Base-by-base conservation (phyloP, 2,113 vertebrate species). In the Barbus barbus region DNA sequence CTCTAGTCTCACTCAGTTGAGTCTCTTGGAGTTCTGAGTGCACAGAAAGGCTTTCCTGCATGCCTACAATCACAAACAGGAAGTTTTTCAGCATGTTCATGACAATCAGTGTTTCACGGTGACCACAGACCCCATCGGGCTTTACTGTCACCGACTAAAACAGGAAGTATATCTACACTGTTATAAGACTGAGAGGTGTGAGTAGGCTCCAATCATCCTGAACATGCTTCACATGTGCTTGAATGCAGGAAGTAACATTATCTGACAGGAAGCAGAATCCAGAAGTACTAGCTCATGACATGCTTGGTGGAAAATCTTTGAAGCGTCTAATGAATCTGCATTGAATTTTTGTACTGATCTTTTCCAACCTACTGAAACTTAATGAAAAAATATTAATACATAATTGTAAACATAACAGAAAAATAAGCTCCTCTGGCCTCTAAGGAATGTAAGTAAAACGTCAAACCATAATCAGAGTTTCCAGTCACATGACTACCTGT, bases 51-150 rank as follows among this genome's bases (percentile, higher is more conserved):
- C 81, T 91, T 88, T 89, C 89, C 90, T 89, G 90, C 89, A 89
- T 89, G 90, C 88, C 89, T 91, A 90, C 88, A 90, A 86, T 90
- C 81, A 83, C 93, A 90, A 90, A 94, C 90, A 92, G 93, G 91
- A 93, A 93, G 90, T 91, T 85, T 83, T 83, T 86, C 74, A 85
- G 86, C 86, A 83, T 87, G 81, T 85, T 83, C 69, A 61, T 79
- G 81, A 80, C 48, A 82, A 78, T 84, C 83, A 78, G 83, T 69
- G 46, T 63, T 78, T 36, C 76, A 61, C 82, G 77, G 73, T 24
- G 78, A 87, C 41, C 78, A 72, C 83, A 78, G 51, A 84, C 46
- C 65, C 78, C 60, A 24, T 24, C 20, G 53, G 76, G 69, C 33
- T 67, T 36, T 44, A 67, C 33, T 11, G 61, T 67, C 60, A 78